Evolutionary conservation across 2,888 invertebrate genomes (phyloP), one percentile per base, ranked within the genome.

Genomic region (Anoncus sp.): DNA sequence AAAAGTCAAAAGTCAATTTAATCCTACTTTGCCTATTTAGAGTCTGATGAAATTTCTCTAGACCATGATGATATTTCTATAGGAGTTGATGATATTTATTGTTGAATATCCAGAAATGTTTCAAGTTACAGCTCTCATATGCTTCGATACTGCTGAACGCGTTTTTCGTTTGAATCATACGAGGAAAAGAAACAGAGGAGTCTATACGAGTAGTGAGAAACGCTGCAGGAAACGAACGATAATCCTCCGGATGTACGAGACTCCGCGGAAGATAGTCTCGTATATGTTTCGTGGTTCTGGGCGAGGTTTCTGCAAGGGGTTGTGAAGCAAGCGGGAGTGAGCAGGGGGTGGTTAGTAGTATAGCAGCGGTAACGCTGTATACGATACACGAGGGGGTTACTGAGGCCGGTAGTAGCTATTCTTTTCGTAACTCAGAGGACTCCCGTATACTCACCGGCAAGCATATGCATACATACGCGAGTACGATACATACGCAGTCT

Each of bases 191-290:
- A 82, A 69, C 62, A 67, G 71, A 45, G 80, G 75, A 69, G 55
- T 27, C 60, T 51, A 27, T 49, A 49, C 47, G n/a, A 67, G 49
- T n/a, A n/a, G 53, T 59, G 65, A 31, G 62, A 71, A 76, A 59
- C 43, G 31, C 59, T 66, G 70, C 53, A 75, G 70, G 82, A 82
- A 81, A 73, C 78, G 72, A 78, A 82, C 79, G 83, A 82, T 82
- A 83, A 83, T 82, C 83, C 79, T 82, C 81, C 83, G 83, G 82
- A 83, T 82, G 78, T 80, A 77, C 69, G 77, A 78, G 70, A 60
- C 65, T 77, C 69, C 63, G 74, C 59, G 49, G 49, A 57, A 38
- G n/a, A n/a, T 24, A 16, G 71, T 62, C 57, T 76, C 77, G 77
- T 77, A 77, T n/a, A 31, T 60, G 65, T 74, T 74, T 45, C 22